phyloP scores from a whole-genome alignment of 2,888 invertebrate genomes.

The Flexamia atlantica region DNA sequence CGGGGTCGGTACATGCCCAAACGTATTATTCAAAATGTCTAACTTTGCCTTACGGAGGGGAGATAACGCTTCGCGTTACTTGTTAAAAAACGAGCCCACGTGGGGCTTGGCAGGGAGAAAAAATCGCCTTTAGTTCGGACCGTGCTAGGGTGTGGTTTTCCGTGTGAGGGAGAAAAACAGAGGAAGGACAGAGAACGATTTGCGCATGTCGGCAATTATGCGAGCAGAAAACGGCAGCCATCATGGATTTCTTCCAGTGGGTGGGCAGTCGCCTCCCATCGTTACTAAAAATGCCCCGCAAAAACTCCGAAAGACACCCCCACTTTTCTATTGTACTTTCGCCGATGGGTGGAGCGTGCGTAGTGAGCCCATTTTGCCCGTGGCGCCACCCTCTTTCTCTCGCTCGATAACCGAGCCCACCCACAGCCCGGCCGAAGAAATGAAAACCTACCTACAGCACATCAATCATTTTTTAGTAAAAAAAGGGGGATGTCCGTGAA shows the following conservation, averaged over 20 bases:
- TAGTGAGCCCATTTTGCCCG: constrained; percentile 57
- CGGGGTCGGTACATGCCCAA: constrained; percentile 60
- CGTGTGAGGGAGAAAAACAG: constrained; percentile 55
- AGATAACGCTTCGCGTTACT: constrained; percentile 62
- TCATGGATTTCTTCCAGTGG: constrained; percentile 65
- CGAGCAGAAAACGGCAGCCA: constrained; percentile 65
- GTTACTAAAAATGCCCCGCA: constrained; percentile 64
- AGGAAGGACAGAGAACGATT: constrained; percentile 48
- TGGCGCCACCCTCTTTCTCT: constrained; percentile 58
- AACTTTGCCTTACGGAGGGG: constrained; percentile 65
- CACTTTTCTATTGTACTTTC: constrained; percentile 63
- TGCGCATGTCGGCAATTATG: constrained; percentile 64
- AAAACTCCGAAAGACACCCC: constrained; percentile 65
- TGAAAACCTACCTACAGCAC: constrained; percentile 57
- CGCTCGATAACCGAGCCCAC: constrained; percentile 53
- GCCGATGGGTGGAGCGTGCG: constrained; percentile 62
- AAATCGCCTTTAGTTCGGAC: constrained; percentile 60
- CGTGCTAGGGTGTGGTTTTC: constrained; percentile 60
- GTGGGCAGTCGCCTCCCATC: constrained; percentile 62
- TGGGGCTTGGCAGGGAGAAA: constrained; percentile 55
- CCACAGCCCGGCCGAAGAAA: constrained; percentile 52
- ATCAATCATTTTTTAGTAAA: constrained; percentile 60
- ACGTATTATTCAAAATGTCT: constrained; percentile 66
- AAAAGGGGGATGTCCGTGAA: constrained; percentile 52
- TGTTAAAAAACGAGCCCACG: constrained; percentile 61